Conservation (phyloP, 2,797 vertebrate species). For the Kryptolebias ocellatus region DNA sequence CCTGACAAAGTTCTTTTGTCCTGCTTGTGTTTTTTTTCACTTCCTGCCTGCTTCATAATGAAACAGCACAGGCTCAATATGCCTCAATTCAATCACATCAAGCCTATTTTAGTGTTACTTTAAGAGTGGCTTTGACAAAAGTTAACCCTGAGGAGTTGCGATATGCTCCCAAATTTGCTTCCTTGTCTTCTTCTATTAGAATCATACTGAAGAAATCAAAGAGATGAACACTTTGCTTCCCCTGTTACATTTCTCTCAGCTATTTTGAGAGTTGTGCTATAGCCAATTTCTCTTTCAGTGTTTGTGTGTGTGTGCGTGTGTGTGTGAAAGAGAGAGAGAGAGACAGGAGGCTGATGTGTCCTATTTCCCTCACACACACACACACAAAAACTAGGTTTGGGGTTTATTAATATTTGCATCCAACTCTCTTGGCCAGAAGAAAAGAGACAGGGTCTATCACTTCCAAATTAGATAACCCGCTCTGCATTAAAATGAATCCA, state of each 20-base stretch:
- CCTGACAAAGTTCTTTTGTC: background rate
- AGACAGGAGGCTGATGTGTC: slow-evolving; percentile 45
- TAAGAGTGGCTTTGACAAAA: slow-evolving; percentile 22
- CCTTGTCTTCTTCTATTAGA: slow-evolving; percentile 43
- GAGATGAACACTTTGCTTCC: slow-evolving; percentile 49
- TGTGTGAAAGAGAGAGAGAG: slow-evolving; percentile 4
- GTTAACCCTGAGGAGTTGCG: slow-evolving; percentile 34
- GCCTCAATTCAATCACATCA: slow-evolving; percentile 15
- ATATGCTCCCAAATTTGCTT: slow-evolving; percentile 34
- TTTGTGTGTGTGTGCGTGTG: background rate
- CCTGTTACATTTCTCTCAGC: slow-evolving; percentile 46
- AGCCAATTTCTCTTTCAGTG: slow-evolving; percentile 1
- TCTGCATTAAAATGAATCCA: slow-evolving; percentile 45
- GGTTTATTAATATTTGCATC: slow-evolving; percentile 59
- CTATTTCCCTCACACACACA: slow-evolving; percentile 49
- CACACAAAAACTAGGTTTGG: slow-evolving; percentile 39
- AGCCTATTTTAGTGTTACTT: slow-evolving; percentile 27
- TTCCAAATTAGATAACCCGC: slow-evolving; percentile 25
- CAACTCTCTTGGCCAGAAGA: slow-evolving; percentile 21
- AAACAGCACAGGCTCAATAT: slow-evolving; percentile 1
- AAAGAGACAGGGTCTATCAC: slow-evolving; percentile 29
- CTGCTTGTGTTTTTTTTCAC: slow-evolving; percentile 3
- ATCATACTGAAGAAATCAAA: slow-evolving; percentile 54
- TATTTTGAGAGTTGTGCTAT: slow-evolving; percentile 50
- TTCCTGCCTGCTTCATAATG: background rate